Percentiles rank a stretch among this genome's conserved stretches.
Evolutionary conservation across 2,888 invertebrate species (phyloP).

Genomic region (Machimus rusticus): DNA sequence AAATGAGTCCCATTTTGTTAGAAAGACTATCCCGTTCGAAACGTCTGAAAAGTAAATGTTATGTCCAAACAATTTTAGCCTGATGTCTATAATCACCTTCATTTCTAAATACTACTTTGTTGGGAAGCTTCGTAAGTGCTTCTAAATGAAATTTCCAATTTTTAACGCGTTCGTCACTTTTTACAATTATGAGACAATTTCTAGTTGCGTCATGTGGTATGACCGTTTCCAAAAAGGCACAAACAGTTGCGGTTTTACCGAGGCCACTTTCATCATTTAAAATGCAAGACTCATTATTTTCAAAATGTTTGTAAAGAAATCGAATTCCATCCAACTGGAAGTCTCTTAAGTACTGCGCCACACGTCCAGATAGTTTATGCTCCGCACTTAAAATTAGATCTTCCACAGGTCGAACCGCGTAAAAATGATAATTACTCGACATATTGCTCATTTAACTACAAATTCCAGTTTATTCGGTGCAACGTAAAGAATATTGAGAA

Average conservation of each 20-base stretch:
- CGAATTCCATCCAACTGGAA: constrained; percentile 59
- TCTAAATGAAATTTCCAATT: constrained; percentile 60
- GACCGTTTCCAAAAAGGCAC: constrained; percentile 54
- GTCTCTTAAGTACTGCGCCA: constrained; percentile 56
- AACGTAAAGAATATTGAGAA: constrained; percentile 58
- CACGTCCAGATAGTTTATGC: constrained; percentile 51
- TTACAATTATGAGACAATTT: constrained; percentile 56
- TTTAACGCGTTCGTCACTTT: constrained; percentile 56
- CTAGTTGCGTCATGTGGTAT: constrained; percentile 49
- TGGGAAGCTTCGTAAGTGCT: constrained; percentile 54
- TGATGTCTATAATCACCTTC: constrained; percentile 50
- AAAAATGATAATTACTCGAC: constrained; percentile 57
- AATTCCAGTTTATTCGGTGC: constrained; percentile 50
- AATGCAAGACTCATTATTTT: constrained; percentile 56
- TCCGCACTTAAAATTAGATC: constrained; percentile 54
- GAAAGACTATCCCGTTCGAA: constrained; percentile 56
- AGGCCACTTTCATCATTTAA: constrained; percentile 61
- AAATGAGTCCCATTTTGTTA: constrained; percentile 58
- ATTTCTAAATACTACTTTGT: constrained; percentile 54
- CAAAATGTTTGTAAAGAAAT: constrained; percentile 56
- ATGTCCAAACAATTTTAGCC: neutral
- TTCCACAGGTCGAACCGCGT: constrained; percentile 55
- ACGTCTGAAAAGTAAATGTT: constrained; percentile 51
- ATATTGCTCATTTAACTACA: neutral
- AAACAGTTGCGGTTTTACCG: constrained; percentile 56